Evolutionary conservation across 2,797 vertebrate genomes (phyloP).

Genomic region (Pygocentrus nattereri): DNA sequence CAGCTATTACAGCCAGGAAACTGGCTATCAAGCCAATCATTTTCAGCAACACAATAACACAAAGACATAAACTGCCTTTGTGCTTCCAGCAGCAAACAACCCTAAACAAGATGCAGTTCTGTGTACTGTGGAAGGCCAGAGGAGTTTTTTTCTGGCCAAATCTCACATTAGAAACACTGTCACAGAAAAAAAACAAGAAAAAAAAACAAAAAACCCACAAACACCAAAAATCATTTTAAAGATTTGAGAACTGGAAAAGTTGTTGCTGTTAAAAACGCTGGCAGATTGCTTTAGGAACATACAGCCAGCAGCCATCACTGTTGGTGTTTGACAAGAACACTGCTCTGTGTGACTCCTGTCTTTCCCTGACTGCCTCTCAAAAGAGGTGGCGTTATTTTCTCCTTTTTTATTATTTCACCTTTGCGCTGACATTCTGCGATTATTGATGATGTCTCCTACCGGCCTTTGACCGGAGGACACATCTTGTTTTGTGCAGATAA

Average conservation of each 20-base stretch:
- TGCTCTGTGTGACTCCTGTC: constrained; percentile 19
- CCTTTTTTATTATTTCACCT: constrained; percentile 57
- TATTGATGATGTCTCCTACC: constrained; percentile 61
- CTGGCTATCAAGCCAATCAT: too few species aligned
- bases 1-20: too few species aligned
- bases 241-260: background rate
- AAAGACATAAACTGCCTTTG: background rate
- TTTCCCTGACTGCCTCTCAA: constrained; percentile 2
- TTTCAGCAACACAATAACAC: background rate
- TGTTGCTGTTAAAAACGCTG: background rate
- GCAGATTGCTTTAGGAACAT: background rate
- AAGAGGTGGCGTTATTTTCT: constrained; percentile 11
- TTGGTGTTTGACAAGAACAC: constrained; percentile 19
- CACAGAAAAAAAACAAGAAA: background rate
- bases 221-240: background rate
- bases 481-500: constrained; percentile 66
- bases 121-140: background rate
- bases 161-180: background rate
- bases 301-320: background rate
- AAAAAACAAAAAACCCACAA: background rate
- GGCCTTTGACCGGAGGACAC: constrained; percentile 61
- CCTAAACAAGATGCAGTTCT: background rate
- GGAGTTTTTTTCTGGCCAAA: too few species aligned
- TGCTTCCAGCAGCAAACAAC: background rate
- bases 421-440: constrained; percentile 62